Evolutionary conservation across 2,113 vertebrate species (phyloP), one percentile per base, ranked within the genome.

Genomic region (Mustela nigripes): DNA sequence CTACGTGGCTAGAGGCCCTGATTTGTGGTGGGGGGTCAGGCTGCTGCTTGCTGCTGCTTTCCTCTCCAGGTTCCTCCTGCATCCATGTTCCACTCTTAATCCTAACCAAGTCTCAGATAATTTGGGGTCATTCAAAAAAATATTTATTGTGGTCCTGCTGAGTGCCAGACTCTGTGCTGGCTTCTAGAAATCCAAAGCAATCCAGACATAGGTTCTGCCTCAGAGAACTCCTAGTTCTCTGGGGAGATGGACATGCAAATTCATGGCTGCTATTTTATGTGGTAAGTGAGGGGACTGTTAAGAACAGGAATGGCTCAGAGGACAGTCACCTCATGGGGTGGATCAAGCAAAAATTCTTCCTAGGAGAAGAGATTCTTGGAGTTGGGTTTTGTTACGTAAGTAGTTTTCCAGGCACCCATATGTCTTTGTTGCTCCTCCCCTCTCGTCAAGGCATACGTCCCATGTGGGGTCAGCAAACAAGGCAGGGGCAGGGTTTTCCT

Each of bases 31-130:
- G 53, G 53, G 53, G 53, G 15, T 45, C 39, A 56, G n/a, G 4
- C 11, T 26, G 4, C 58, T 39, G 63, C 62, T 63, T 11, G 24
- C 67, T 74, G 1, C 22, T 8, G 33, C 60, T 50, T 80, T 86
- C 28, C 69, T 82, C 16, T 65, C 11, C 0, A 67, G 22, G 53
- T 24, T 83, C 45, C 39, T 95, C 58, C 45, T 14, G 22, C 4
- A 15, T 7, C 33, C 16, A 24, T 5, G 48, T 31, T 7, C 28
- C 21, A 58, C 22, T 11, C 39, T 67, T 45, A 81, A 31, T 92
- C n/a, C 60, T 96, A 36, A 91, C 16, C 71, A 48, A 90, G 79
- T 56, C 60, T 93, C 58, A 71, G 48, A 42, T 53, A 22, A 93
- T 93, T 94, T 92, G 16, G 62, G 65, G 90, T 85, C 16, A n/a